A percentile compares a stretch with the other conserved stretches of the same genome.
phyloP scores from a whole-genome alignment of 2,113 vertebrate genomes.

The Rhinolophus ferrumequinum region DNA sequence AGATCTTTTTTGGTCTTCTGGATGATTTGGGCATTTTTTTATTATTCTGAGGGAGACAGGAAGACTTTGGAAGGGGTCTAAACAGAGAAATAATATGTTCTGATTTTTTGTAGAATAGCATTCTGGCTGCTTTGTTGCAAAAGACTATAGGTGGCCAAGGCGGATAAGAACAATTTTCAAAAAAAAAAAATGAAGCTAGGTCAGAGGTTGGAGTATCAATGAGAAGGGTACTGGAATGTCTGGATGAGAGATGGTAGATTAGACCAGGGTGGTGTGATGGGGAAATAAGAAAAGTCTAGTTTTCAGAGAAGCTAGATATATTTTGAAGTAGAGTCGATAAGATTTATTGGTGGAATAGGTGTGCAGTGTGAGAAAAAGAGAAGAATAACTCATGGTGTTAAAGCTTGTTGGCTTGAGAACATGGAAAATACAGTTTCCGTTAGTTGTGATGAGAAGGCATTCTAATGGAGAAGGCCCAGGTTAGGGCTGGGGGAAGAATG shows the following conservation, averaged over 20 bases:
- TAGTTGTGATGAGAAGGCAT: neutral
- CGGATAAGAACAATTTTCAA: neutral
- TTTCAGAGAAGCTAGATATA: neutral
- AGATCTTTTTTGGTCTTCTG: neutral
- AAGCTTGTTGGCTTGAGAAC: neutral
- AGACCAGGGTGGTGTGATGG: neutral
- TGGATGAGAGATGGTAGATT: neutral
- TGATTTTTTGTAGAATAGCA: neutral
- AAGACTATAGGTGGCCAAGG: neutral
- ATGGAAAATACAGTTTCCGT: neutral
- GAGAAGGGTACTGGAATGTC: neutral
- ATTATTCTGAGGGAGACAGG: neutral
- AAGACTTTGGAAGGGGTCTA: neutral
- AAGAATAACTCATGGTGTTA: neutral
- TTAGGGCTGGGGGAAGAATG: neutral
- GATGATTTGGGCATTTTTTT: neutral
- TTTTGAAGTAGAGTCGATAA: neutral
- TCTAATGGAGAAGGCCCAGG: neutral
- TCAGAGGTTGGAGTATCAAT: neutral
- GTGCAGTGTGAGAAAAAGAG: neutral
- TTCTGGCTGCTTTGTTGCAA: neutral
- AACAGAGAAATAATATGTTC: neutral
- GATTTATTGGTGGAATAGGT: neutral
- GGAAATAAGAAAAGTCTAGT: neutral
- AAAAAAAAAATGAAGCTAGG: neutral